Base-by-base conservation (phyloP, 2,797 vertebrate species). In the Threskiornis aethiopicus region DNA sequence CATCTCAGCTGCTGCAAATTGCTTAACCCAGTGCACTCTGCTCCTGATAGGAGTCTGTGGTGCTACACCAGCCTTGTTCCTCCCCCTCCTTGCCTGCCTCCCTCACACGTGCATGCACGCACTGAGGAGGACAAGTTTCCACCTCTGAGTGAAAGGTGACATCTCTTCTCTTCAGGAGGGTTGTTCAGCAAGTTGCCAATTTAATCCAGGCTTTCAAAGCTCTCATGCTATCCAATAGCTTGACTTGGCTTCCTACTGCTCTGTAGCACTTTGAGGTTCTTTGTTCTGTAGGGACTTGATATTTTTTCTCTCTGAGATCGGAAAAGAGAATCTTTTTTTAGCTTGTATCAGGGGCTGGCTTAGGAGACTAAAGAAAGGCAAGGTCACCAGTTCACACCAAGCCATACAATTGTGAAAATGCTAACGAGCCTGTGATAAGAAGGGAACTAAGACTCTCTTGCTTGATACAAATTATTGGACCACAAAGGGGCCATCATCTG, bases 231-330 rank as follows among this genome's bases (percentile, higher is more conserved):
- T 77, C 82, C 81, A 67, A 8, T 39, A 78, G 58, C 29, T 96
- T 89, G 86, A 62, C 72, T 95, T 77, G 93, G 85, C 81, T 92
- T 87, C 92, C 79, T 80, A 91, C 5, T 6, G 95, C 61, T 93
- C 71, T 71, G 41, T 47, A 77, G 61, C 6, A 5, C 66, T 84
- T 91, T 19, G 31, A 87, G 72, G 42, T 51, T 70, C 86, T 96
- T 96, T 92, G 62, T 88, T 95, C 85, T 72, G 44, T 41, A 95
- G 51, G 55, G 39, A 84, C 95, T 93, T 96, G 81, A 75, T 80
- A 90, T 95, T 93, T 89, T 70, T 78, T 91, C 54, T 76, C 58
- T 84, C 52, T 46, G 70, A 94, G 82, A 89, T 3, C 1, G 5
- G 64, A 79, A 89, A 95, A 88, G 44, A 84, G 20, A 66, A 39